Conservation (phyloP, 1,140 invertebrate species). For the Drosophila lacertosa region DNA sequence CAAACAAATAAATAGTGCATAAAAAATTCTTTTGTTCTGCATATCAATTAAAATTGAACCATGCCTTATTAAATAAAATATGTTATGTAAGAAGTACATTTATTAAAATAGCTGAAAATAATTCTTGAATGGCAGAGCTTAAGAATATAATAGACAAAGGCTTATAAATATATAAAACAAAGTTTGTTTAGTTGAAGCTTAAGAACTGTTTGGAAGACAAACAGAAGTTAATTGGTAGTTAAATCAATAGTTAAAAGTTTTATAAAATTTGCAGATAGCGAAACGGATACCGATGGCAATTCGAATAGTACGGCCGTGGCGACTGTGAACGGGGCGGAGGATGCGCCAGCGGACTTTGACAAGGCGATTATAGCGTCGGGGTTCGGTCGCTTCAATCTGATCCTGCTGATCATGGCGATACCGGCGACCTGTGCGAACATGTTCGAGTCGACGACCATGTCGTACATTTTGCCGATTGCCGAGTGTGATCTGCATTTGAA, state of each 20-base stretch:
- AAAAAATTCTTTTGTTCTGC: no score
- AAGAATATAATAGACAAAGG: no score
- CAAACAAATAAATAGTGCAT: no score
- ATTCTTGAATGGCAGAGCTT: no score
- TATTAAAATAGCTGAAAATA: no score
- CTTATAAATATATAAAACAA: no score
- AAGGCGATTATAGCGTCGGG: slow-evolving; percentile 86
- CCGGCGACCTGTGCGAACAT: slow-evolving; percentile 87
- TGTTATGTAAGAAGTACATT: no score
- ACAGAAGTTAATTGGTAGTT: background rate
- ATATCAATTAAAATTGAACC: no score
- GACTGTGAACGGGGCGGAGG: slow-evolving; percentile 9
- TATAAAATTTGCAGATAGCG: slow-evolving; percentile 23
- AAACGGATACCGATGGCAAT: slow-evolving; percentile 37
- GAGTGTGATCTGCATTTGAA: slow-evolving; percentile 89
- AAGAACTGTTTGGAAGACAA: slow-evolving; percentile 1
- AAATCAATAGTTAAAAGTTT: background rate
- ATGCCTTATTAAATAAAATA: no score
- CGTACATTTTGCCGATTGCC: slow-evolving; percentile 89
- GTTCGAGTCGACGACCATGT: slow-evolving; percentile 88
- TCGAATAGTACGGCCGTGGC: slow-evolving; percentile 52
- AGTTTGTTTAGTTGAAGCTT: no score
- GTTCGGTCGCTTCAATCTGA: slow-evolving; percentile 88
- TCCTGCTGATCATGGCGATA: slow-evolving; percentile 86
- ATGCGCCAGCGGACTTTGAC: slow-evolving; percentile 86